A percentile compares a stretch with the other conserved stretches of the same genome.
These are phyloP conservation scores for Malachius bipustulatus DNA, from an alignment of 2,888 invertebrate genomes.

Conservation along the genomic window DNA sequence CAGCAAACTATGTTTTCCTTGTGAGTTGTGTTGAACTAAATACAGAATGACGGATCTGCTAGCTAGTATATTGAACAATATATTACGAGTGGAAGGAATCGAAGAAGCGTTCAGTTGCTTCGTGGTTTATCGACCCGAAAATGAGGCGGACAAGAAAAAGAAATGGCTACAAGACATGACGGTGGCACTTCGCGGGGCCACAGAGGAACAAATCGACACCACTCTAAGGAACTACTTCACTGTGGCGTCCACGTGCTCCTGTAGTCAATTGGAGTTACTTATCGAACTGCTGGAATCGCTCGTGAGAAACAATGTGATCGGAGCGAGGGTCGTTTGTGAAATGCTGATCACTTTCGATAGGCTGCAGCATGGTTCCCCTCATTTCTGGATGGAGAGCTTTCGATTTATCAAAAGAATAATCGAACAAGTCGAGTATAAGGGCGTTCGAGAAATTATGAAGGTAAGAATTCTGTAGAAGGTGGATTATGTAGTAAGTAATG, in stretches of 20 bases:
- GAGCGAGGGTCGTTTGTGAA: conserved; percentile 78
- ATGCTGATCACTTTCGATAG: conserved; percentile 73
- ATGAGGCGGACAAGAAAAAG: conserved; percentile 54
- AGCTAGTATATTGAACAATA: conserved; percentile 52
- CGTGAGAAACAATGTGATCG: conserved; percentile 58
- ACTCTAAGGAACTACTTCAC: conserved; percentile 65
- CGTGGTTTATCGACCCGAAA: conserved; percentile 62
- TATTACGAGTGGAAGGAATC: conserved; percentile 60
- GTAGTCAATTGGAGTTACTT: conserved; percentile 62
- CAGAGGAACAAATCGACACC: conserved; percentile 61
- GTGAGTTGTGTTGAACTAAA: no score
- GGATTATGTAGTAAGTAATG: no score
- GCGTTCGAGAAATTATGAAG: conserved; percentile 86
- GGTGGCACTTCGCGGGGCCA: conserved; percentile 50
- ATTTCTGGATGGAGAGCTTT: conserved; percentile 87
- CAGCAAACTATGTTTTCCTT: no score
- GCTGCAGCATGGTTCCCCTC: conserved; percentile 64
- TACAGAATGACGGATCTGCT: conserved; percentile 48
- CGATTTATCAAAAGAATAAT: conserved; percentile 73
- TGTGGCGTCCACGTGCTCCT: conserved; percentile 58
- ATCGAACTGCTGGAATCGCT: conserved; percentile 63
- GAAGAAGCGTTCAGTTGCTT: conserved; percentile 87
- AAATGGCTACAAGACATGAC: conserved; percentile 59
- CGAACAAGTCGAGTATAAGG: conserved; percentile 90
- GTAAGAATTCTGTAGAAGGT: no score